Evolutionary conservation across 2,797 vertebrate genomes (phyloP), one percentile per base, ranked within the genome.

Genomic region (Melopsittacus undulatus): DNA sequence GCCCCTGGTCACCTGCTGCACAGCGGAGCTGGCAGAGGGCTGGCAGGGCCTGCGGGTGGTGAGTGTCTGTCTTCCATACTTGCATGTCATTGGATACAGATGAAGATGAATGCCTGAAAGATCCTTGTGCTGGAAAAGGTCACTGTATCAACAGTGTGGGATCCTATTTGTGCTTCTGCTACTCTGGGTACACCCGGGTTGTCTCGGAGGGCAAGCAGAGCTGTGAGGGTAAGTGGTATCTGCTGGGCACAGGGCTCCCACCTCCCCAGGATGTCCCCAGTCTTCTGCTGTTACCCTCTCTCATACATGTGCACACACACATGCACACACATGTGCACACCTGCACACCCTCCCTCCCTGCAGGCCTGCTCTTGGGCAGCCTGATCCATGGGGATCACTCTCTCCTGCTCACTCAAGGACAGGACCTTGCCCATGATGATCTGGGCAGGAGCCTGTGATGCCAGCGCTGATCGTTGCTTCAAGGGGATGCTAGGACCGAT

Each of bases 141-240:
- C 98, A 68, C 90, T 99, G 99, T 64, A 83, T 98, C 67, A 99
- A 99, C 97, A 98, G 82, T 5, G 96, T 98, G 62, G 99, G 99
- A 78, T 99, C 99, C 94, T 99, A 98, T 87, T 98, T 98, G 75
- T 99, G 99, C 84, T 97, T 98, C 49, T 99, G 99, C 97, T 97
- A 98, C 96, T 97, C 98, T 3, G 99, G 99, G 57, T 99, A 98
- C 94, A 98, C 96, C 36, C 97, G 98, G 93, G 95, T 97, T 94
- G 97, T 98, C 95, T 98, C 91, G 0, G 98, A 98, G 66, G 98
- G 98, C 97, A 98, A 96, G 75, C 99, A 98, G 97, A 98, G 98
- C 95, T 99, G 99, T 97, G 98, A 98, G 98, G 99, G 99, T 99
- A 95, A 98, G 98, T 48, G 42, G 11, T 32, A n/a, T 26, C 61